Conservation (phyloP, 2,888 invertebrate species). For the Andrena minutula region DNA sequence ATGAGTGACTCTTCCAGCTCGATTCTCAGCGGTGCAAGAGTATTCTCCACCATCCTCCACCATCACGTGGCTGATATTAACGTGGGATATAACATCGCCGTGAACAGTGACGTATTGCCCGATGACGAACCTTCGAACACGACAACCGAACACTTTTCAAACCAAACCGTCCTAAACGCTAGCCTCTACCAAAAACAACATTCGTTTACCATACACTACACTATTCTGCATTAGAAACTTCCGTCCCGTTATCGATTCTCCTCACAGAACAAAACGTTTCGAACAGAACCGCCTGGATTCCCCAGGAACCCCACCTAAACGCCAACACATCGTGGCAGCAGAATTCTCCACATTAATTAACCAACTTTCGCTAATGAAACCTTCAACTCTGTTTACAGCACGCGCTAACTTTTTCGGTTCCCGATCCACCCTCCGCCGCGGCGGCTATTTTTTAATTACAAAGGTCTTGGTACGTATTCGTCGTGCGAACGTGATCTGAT, state of each 20-base stretch:
- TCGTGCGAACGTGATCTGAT: not conserved
- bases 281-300: not conserved
- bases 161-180: not conserved
- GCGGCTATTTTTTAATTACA: slow-evolving; percentile 35
- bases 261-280: not conserved
- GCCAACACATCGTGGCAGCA: not conserved
- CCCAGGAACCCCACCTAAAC: no score
- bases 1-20: slow-evolving; percentile 90
- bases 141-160: slow-evolving; percentile 7
- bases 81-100: slow-evolving; percentile 93
- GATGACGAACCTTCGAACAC: slow-evolving; percentile 88
- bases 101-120: slow-evolving; percentile 92
- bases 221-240: no score
- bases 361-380: slow-evolving; percentile 28
- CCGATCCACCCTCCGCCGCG: not conserved
- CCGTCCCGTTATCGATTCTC: not conserved
- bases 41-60: slow-evolving; percentile 94
- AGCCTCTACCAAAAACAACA: not conserved
- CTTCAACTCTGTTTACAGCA: not conserved
- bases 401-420: not conserved
- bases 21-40: slow-evolving; percentile 91
- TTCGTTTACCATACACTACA: not conserved
- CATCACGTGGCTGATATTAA: slow-evolving; percentile 92
- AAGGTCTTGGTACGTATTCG: not conserved
- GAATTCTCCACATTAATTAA: slow-evolving; percentile 27